These are phyloP conservation scores for Drosophila ogumai DNA, from an alignment of 1,140 invertebrate species.

Conservation along the genomic window DNA sequence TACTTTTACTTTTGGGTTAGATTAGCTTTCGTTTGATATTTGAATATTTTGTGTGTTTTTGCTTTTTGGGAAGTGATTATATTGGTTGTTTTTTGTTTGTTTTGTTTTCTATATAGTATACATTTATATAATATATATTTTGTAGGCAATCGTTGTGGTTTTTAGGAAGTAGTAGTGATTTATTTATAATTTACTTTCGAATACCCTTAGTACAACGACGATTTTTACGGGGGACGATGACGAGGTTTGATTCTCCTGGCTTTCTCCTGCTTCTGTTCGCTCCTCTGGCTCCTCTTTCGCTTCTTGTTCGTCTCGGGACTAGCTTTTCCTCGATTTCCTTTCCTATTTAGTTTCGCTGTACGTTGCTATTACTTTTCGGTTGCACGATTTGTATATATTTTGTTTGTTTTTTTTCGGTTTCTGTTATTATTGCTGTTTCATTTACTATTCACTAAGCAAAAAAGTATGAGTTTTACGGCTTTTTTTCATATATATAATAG, in stretches of 20 bases:
- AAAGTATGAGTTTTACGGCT: slow-evolving; percentile 67
- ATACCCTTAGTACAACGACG: slow-evolving; percentile 52
- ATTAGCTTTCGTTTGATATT: slow-evolving; percentile 72
- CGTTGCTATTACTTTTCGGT: slow-evolving; percentile 79
- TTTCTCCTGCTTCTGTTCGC: neutral
- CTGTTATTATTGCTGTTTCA: slow-evolving; percentile 73
- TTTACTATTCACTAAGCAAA: slow-evolving; percentile 79
- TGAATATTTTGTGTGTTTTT: slow-evolving; percentile 55
- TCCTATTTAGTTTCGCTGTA: slow-evolving; percentile 57
- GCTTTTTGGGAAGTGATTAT: slow-evolving; percentile 65
- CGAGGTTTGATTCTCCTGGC: slow-evolving; percentile 27
- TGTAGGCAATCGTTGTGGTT: slow-evolving; percentile 82
- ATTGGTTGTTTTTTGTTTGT: slow-evolving; percentile 46
- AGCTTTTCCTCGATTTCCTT: slow-evolving; percentile 19
- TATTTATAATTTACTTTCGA: slow-evolving; percentile 59
- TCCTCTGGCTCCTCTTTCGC: slow-evolving; percentile 10
- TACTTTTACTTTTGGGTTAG: slow-evolving; percentile 63
- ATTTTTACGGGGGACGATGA: slow-evolving; percentile 26
- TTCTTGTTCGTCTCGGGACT: slow-evolving; percentile 11
- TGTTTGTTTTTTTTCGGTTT: slow-evolving; percentile 41
- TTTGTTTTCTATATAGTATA: slow-evolving; percentile 51
- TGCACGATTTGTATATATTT: slow-evolving; percentile 68
- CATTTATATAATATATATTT: slow-evolving; percentile 72
- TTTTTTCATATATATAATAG: slow-evolving; percentile 47
- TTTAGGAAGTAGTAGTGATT: slow-evolving; percentile 83